Percentiles rank a stretch among this genome's conserved stretches.
phyloP scores from a whole-genome alignment of 2,797 vertebrate species.

The Spheniscus humboldti region DNA sequence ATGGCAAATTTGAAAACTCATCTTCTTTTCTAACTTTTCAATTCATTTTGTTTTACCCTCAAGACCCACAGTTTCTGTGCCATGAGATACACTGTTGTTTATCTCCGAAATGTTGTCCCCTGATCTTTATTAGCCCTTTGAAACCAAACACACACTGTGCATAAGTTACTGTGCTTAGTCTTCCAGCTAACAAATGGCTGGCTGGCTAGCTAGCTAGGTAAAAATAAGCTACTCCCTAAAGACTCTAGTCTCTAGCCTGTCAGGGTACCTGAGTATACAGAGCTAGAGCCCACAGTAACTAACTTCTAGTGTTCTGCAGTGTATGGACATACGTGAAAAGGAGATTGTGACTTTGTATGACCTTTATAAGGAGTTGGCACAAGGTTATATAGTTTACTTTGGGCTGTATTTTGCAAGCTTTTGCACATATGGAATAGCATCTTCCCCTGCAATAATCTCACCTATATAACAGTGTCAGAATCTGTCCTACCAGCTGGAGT shows the following conservation, averaged over 20 bases:
- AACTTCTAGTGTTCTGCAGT: neutral
- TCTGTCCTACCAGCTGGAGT: slow-evolving; percentile 13
- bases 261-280: neutral
- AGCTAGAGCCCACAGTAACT: neutral
- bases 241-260: neutral
- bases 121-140: neutral
- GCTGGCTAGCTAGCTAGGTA: neutral
- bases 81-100: neutral
- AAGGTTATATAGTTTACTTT: neutral
- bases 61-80: neutral
- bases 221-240: neutral
- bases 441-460: slow-evolving; percentile 4
- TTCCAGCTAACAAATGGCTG: neutral
- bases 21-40: neutral
- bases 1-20: neutral
- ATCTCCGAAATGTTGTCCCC: neutral
- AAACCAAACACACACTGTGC: neutral
- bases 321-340: neutral
- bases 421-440: neutral
- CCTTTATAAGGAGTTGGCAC: neutral
- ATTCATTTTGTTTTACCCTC: neutral
- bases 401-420: neutral
- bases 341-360: neutral
- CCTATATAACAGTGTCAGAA: slow-evolving; percentile 8
- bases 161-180: neutral